A percentile compares a stretch with the other conserved stretches of the same genome.
Conservation (phyloP, 2,113 vertebrate genomes). For the western clawed frog (Xenopus tropicalis) region DNA sequence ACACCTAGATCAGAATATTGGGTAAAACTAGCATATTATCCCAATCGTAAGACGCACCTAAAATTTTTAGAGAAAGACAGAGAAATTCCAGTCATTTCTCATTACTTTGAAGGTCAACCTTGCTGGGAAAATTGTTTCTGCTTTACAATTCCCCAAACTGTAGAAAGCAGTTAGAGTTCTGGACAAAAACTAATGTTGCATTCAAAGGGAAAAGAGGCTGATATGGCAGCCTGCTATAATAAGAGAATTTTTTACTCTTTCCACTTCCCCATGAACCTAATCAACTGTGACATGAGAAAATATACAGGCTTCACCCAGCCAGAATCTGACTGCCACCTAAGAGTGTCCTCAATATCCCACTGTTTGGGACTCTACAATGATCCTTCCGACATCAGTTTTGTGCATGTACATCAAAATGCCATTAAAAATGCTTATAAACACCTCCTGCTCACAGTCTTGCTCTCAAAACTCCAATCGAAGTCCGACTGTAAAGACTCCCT, state of each 20-base stretch:
- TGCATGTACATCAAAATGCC: constrained; percentile 97
- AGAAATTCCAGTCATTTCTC: constrained; percentile 79
- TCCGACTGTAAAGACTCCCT: constrained; percentile 61
- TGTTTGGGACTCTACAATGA: constrained; percentile 78
- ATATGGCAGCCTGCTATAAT: constrained; percentile 76
- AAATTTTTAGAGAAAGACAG: constrained; percentile 69
- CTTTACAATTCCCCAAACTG: constrained; percentile 81
- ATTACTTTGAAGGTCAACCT: constrained; percentile 81
- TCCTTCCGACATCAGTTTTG: constrained; percentile 81
- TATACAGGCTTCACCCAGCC: constrained; percentile 77
- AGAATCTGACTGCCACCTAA: constrained; percentile 77
- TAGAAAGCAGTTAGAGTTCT: constrained; percentile 80
- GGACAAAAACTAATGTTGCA: constrained; percentile 83
- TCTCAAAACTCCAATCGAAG: constrained; percentile 55
- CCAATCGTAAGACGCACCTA: constrained; percentile 47
- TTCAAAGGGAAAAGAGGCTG: constrained; percentile 81
- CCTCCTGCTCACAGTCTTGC: constrained; percentile 55
- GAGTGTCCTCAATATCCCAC: constrained; percentile 75
- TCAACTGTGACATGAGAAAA: constrained; percentile 98
- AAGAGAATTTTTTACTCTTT: constrained; percentile 81
- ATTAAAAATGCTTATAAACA: constrained; percentile 81
- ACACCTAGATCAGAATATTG: constrained; percentile 64
- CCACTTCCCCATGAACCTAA: constrained; percentile 87
- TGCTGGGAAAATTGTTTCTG: constrained; percentile 82
- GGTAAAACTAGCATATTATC: constrained; percentile 71